Percentiles rank a stretch among this genome's conserved stretches.
Conservation (phyloP, 2,888 invertebrate genomes). For the Leptopterna dolabrata region DNA sequence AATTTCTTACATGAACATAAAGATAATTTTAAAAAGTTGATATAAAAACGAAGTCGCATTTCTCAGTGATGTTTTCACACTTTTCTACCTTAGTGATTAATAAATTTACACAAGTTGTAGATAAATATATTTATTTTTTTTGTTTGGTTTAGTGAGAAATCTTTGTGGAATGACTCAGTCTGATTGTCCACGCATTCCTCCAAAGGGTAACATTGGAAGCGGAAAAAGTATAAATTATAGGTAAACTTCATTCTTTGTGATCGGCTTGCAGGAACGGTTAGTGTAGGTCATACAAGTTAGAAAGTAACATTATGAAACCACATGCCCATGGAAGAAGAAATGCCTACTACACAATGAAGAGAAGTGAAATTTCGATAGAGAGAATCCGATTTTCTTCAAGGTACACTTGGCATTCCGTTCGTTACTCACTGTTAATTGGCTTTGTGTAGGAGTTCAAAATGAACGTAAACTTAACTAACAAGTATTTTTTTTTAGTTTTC, state of each 20-base stretch:
- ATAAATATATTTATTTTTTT: neutral
- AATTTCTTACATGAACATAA: neutral
- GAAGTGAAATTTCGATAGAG: neutral
- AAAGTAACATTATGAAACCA: neutral
- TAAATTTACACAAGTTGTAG: neutral
- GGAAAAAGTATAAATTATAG: neutral
- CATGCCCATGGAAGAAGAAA: too few species aligned
- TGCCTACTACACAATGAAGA: neutral
- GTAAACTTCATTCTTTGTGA: neutral
- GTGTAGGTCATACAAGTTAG: neutral
- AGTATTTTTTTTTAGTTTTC: neutral
- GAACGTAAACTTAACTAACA: neutral
- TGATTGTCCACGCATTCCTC: slow-evolving; percentile 29
- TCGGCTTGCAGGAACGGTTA: too few species aligned
- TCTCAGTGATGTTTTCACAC: too few species aligned
- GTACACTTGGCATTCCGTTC: neutral
- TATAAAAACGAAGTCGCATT: too few species aligned
- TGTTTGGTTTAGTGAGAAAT: neutral
- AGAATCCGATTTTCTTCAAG: too few species aligned
- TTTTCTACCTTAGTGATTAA: neutral
- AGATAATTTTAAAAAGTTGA: too few species aligned
- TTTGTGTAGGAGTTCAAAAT: slow-evolving; percentile 24
- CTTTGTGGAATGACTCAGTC: slow-evolving; percentile 31
- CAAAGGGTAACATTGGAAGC: neutral
- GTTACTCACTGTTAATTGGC: slow-evolving; percentile 9